Conservation (phyloP, 2,797 vertebrate genomes). For the Coregonus sp. region DNA sequence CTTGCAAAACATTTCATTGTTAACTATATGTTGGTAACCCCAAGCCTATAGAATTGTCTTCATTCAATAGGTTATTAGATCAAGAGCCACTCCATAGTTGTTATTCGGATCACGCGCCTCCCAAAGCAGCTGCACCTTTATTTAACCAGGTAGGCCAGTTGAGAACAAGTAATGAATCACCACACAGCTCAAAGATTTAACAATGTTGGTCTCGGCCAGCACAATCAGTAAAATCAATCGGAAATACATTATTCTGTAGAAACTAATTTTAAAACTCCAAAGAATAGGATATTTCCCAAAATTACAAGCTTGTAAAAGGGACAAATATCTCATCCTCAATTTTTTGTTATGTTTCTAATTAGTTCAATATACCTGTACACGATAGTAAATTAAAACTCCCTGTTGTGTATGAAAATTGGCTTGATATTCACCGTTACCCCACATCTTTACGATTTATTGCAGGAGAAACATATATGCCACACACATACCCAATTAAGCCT, state of each 20-base stretch:
- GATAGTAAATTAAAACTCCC: background rate
- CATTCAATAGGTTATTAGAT: background rate
- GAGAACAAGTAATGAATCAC: background rate
- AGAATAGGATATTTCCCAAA: background rate
- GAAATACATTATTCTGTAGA: background rate
- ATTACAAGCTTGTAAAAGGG: background rate
- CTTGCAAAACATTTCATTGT: background rate
- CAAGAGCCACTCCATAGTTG: background rate
- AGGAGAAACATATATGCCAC: background rate
- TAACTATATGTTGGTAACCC: background rate
- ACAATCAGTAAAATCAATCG: background rate
- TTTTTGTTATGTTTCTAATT: background rate
- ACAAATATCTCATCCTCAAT: background rate
- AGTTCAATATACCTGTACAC: background rate
- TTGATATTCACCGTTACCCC: background rate
- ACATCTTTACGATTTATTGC: background rate
- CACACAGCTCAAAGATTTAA: background rate
- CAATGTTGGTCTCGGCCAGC: background rate
- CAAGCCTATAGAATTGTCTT: background rate
- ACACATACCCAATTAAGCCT: background rate
- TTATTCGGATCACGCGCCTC: constrained; percentile 11
- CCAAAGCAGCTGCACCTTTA: background rate
- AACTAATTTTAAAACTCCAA: background rate
- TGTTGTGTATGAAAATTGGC: background rate
- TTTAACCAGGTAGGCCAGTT: no score